A percentile compares a stretch with the other conserved stretches of the same genome.
phyloP scores from a whole-genome alignment of 2,113 vertebrate genomes.

The Mus spicilegus region DNA sequence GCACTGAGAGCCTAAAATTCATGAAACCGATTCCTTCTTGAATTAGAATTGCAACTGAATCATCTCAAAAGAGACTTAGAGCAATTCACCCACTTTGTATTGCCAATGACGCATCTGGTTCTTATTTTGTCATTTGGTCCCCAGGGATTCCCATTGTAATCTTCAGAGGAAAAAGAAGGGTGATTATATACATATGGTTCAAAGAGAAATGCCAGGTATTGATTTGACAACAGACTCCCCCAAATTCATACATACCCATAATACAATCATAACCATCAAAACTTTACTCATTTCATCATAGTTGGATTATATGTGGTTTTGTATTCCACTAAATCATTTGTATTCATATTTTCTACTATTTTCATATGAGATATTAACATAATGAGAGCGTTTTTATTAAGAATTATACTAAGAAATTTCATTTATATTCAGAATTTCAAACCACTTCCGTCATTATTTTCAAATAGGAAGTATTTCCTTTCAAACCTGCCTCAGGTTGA shows the following conservation, averaged over 20 bases:
- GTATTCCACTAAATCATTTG: slow-evolving; percentile 70
- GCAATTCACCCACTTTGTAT: slow-evolving; percentile 30
- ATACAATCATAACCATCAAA: slow-evolving; percentile 74
- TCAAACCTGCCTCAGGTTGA: background rate
- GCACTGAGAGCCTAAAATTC: background rate
- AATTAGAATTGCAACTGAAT: slow-evolving; percentile 51
- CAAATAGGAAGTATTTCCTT: slow-evolving; percentile 42
- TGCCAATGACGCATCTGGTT: slow-evolving; percentile 63
- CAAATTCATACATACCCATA: slow-evolving; percentile 74
- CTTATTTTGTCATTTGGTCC: slow-evolving; percentile 50
- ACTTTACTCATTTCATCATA: slow-evolving; percentile 64
- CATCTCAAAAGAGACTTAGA: background rate
- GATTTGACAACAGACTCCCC: slow-evolving; percentile 48
- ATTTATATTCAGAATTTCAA: slow-evolving; percentile 1
- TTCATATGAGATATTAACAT: slow-evolving; percentile 58
- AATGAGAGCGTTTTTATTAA: slow-evolving; percentile 39
- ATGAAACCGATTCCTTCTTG: background rate
- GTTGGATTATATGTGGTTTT: slow-evolving; percentile 66
- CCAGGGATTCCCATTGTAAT: slow-evolving; percentile 61
- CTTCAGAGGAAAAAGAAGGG: slow-evolving; percentile 26
- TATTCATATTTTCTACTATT: slow-evolving; percentile 68
- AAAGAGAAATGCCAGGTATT: background rate
- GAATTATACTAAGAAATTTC: slow-evolving; percentile 27
- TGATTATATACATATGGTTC: slow-evolving; percentile 51
- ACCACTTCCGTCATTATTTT: slow-evolving; percentile 59